Percentiles rank a stretch among this genome's conserved stretches.
phyloP scores from a whole-genome alignment of 2,888 invertebrate genomes.

The Cerastoderma edule region DNA sequence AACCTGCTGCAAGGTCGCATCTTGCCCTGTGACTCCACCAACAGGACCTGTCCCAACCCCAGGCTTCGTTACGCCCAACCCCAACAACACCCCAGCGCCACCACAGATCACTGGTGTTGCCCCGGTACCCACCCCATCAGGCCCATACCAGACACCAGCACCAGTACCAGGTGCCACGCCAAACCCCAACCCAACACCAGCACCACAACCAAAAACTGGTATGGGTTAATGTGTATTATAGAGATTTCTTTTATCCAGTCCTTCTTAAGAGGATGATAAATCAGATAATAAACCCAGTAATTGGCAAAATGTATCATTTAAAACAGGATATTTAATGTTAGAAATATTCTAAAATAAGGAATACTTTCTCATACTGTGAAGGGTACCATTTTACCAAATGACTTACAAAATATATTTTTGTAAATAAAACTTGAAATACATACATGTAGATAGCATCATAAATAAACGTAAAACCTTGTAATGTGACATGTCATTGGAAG shows the following conservation, averaged over 20 bases:
- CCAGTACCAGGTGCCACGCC: slow-evolving; percentile 51
- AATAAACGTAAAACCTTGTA: too few species aligned
- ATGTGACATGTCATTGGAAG: too few species aligned
- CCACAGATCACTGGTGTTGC: slow-evolving; percentile 65
- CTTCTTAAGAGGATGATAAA: neutral
- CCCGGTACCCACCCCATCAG: slow-evolving; percentile 53
- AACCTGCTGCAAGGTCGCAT: slow-evolving; percentile 70
- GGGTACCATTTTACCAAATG: too few species aligned
- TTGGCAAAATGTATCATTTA: too few species aligned
- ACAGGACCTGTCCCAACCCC: slow-evolving; percentile 63
- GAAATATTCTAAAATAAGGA: too few species aligned
- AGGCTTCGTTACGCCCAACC: slow-evolving; percentile 64
- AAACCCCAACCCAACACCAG: slow-evolving; percentile 47
- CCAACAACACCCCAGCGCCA: slow-evolving; percentile 64
- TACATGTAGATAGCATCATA: too few species aligned
- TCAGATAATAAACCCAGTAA: too few species aligned
- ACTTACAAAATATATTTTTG: too few species aligned
- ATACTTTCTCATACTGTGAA: too few species aligned
- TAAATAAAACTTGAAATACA: too few species aligned
- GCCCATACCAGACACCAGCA: slow-evolving; percentile 38
- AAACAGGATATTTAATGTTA: too few species aligned
- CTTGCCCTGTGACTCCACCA: slow-evolving; percentile 66
- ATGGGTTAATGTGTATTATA: slow-evolving; percentile 1
- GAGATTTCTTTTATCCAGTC: neutral
- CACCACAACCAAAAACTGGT: slow-evolving; percentile 41